Percentiles rank a stretch among this genome's conserved stretches.
Conservation (phyloP, 2,888 invertebrate species). For the Ptychoptera contaminata region DNA sequence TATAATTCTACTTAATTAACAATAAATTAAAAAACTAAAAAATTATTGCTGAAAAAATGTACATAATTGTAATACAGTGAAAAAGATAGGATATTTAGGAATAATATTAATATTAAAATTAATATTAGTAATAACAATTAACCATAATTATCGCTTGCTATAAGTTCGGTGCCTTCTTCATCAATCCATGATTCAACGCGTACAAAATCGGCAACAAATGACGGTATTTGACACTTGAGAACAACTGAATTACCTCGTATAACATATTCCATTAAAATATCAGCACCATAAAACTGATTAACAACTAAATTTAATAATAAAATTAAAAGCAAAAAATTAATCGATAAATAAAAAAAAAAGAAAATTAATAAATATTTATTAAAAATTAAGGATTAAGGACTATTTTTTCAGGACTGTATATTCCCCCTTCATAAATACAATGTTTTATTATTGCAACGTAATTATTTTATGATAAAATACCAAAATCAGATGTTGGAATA, state of each 20-base stretch:
- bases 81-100: neutral
- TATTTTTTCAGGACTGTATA: too few species aligned
- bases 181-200: constrained; percentile 54
- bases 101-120: constrained; percentile 7
- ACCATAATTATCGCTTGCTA: constrained; percentile 27
- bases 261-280: constrained; percentile 57
- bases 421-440: neutral
- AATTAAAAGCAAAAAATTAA: neutral
- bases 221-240: constrained; percentile 57
- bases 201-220: constrained; percentile 59
- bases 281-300: constrained; percentile 54
- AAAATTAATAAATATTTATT: neutral
- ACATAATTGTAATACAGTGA: neutral
- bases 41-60: neutral
- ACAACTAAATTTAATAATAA: constrained; percentile 37
- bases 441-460: neutral
- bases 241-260: constrained; percentile 57
- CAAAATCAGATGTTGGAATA: constrained; percentile 53
- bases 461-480: constrained; percentile 32
- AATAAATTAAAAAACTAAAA: neutral
- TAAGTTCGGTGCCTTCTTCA: constrained; percentile 32
- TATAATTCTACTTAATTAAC: neutral
- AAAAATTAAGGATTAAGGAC: neutral
- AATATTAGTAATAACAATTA: constrained; percentile 12
- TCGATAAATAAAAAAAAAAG: neutral